phyloP scores from a whole-genome alignment of 2,888 invertebrate species.

The Sminthurides aquaticus region DNA sequence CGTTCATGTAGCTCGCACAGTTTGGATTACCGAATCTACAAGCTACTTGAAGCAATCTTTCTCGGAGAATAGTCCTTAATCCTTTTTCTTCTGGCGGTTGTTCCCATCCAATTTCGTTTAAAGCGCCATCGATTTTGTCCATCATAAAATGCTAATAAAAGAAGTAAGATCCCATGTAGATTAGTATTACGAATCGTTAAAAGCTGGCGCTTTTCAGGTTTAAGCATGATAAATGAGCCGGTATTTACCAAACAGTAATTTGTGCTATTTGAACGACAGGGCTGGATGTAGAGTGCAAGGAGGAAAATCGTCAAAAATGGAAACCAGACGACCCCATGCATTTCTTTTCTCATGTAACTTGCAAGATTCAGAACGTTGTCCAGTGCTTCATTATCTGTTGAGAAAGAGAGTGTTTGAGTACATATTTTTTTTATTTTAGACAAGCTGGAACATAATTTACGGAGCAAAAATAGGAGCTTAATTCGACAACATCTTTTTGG shows the following conservation, averaged over 20 bases:
- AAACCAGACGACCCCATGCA: conserved; percentile 16
- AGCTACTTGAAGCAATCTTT: conserved; percentile 6
- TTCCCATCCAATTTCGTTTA: not conserved
- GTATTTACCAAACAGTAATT: too few species aligned
- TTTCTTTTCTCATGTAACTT: conserved; percentile 12
- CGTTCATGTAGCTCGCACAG: not conserved
- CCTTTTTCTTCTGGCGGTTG: conserved; percentile 3
- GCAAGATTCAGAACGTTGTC: conserved; percentile 10
- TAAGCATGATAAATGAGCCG: too few species aligned
- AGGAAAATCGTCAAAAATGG: not conserved
- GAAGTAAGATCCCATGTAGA: too few species aligned
- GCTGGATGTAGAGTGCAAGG: not conserved
- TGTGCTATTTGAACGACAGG: not conserved
- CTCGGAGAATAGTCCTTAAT: conserved; percentile 5
- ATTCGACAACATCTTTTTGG: too few species aligned
- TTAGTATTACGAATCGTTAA: too few species aligned
- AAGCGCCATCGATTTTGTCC: not conserved
- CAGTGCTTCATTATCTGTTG: conserved; percentile 2
- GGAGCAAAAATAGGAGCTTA: too few species aligned
- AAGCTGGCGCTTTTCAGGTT: too few species aligned
- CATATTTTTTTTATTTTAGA: too few species aligned
- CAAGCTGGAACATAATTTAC: too few species aligned
- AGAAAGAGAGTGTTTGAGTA: too few species aligned
- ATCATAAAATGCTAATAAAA: not conserved
- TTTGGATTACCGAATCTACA: not conserved